Evolutionary conservation across 2,797 vertebrate genomes (phyloP).

Genomic region (Melopsittacus undulatus): DNA sequence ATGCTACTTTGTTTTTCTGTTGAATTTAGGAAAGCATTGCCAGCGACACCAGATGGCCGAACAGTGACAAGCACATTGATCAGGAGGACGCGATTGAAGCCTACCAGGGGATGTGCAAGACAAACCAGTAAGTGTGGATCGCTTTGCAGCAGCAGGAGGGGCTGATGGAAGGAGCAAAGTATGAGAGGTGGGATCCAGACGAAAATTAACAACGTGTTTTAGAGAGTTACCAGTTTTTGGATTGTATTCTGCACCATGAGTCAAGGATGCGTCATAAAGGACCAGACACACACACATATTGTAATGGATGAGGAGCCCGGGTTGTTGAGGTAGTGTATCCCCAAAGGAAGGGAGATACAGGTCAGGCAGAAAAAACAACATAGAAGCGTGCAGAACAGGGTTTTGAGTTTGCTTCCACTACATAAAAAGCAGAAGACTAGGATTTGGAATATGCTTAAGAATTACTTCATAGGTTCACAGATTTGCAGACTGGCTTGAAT

Average conservation of each 20-base stretch:
- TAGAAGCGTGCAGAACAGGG: background rate
- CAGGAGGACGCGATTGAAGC: slow-evolving; percentile 80
- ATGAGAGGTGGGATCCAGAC: too few relatives aligned
- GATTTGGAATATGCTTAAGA: background rate
- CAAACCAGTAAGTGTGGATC: slow-evolving; percentile 83
- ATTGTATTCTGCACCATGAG: background rate
- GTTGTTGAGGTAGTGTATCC: background rate
- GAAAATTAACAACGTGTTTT: accelerated
- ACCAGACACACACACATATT: accelerated
- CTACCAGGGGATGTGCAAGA: slow-evolving; percentile 84
- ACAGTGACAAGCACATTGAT: slow-evolving; percentile 81
- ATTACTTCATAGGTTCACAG: background rate
- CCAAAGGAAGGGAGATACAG: background rate
- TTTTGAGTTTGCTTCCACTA: background rate
- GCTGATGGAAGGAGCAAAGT: background rate
- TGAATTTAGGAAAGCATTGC: slow-evolving; percentile 60
- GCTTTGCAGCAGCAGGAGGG: background rate
- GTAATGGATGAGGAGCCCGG: background rate
- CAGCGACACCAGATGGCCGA: slow-evolving; percentile 70
- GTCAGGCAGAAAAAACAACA: background rate
- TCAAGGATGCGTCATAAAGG: accelerated
- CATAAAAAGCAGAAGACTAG: background rate
- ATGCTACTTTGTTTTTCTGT: background rate
- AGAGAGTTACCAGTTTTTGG: background rate
- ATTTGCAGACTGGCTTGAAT: background rate